phyloP scores from a whole-genome alignment of 2,888 invertebrate species.

The Thereva unica region DNA sequence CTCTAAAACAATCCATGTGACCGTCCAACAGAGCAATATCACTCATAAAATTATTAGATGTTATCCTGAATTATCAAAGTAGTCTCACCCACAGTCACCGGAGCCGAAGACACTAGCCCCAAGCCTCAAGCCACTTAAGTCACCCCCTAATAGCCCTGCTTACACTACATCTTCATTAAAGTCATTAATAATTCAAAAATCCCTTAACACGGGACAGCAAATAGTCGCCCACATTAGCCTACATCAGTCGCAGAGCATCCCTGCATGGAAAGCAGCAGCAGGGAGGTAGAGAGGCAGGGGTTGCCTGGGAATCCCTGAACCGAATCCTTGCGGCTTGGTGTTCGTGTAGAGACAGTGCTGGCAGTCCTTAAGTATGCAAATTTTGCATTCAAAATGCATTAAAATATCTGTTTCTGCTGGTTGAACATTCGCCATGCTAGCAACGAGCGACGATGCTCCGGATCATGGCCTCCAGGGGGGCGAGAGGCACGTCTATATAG shows the following conservation, averaged over 20 bases:
- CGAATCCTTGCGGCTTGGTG: neutral
- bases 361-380: constrained; percentile 26
- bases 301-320: neutral
- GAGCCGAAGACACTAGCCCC: neutral
- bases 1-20: no score
- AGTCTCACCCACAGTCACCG: neutral
- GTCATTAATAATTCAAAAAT: constrained; percentile 32
- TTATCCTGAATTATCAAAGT: neutral
- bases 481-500: no score
- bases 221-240: constrained; percentile 2
- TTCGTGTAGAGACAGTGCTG: constrained; percentile 1
- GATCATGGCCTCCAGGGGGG: neutral
- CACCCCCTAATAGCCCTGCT: constrained; percentile 4
- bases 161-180: constrained; percentile 18
- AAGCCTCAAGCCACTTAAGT: no score
- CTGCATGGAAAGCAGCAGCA: no score
- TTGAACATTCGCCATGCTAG: neutral
- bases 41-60: neutral
- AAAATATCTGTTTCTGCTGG: constrained; percentile 33
- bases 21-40: no score
- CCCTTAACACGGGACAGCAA: constrained; percentile 5
- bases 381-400: constrained; percentile 39
- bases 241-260: neutral
- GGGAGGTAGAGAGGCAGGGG: neutral
- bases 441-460: neutral